Evolutionary conservation across 2,888 invertebrate genomes (phyloP).

Genomic region (Caenorhabditis uteleia): DNA sequence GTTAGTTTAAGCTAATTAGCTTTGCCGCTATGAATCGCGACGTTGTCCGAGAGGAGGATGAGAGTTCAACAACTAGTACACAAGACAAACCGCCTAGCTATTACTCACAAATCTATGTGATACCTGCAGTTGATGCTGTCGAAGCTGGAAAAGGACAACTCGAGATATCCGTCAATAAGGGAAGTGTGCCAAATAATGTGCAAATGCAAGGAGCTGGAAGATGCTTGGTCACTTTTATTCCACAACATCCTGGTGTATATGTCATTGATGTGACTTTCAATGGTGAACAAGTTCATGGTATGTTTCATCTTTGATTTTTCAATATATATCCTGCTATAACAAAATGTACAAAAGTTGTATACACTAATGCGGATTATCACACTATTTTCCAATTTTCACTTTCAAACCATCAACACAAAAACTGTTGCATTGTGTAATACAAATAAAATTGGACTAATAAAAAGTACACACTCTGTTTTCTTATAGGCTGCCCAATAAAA

Average conservation of each 20-base stretch:
- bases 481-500: slow-evolving; percentile 67
- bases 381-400: too few relatives aligned
- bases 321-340: not conserved
- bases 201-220: slow-evolving; percentile 89
- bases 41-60: slow-evolving; percentile 7
- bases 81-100: slow-evolving; percentile 19
- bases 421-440: not conserved
- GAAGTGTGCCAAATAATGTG: slow-evolving; percentile 97
- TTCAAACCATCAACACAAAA: too few relatives aligned
- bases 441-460: not conserved
- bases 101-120: slow-evolving; percentile 67
- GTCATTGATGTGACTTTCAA: slow-evolving; percentile 94
- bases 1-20: slow-evolving; percentile 18
- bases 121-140: slow-evolving; percentile 86
- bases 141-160: slow-evolving; percentile 98
- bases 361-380: slow-evolving; percentile 34
- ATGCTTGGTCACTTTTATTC: slow-evolving; percentile 84
- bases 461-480: slow-evolving; percentile 7
- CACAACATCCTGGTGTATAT: slow-evolving; percentile 86
- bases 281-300: slow-evolving; percentile 89
- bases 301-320: not conserved
- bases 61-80: slow-evolving; percentile 1
- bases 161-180: slow-evolving; percentile 98
- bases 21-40: not conserved
- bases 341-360: slow-evolving; percentile 11